Conservation (phyloP, 1,140 invertebrate genomes). For the Heliconius congener region DNA sequence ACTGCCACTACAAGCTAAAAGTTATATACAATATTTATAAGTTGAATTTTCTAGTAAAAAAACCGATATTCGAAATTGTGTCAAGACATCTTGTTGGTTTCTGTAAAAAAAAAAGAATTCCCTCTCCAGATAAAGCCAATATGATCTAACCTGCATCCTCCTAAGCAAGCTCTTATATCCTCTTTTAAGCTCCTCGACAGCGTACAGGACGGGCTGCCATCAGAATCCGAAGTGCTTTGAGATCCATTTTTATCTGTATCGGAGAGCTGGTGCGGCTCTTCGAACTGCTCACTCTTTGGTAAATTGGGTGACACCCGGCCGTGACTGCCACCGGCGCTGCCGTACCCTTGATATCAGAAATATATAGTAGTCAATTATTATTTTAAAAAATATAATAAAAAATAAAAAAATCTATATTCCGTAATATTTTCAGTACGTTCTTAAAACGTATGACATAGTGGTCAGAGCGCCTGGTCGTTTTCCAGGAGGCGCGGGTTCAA, state of each 20-base stretch:
- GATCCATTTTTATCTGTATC: conserved; percentile 63
- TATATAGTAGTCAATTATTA: neutral
- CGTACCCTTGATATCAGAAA: conserved; percentile 54
- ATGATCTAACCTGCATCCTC: conserved; percentile 56
- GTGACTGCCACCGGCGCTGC: conserved; percentile 68
- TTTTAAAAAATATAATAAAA: no score
- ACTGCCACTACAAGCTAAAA: neutral
- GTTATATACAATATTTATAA: no score
- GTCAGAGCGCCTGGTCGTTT: no score
- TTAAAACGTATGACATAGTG: no score
- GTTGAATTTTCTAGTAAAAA: no score
- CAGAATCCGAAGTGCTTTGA: conserved; percentile 61
- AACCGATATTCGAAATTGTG: no score
- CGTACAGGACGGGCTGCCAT: conserved; percentile 61
- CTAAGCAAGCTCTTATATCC: conserved; percentile 69
- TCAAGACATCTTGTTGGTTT: no score
- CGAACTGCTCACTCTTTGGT: conserved; percentile 71
- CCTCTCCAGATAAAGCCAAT: neutral
- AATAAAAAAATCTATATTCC: no score
- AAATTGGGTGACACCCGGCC: conserved; percentile 68
- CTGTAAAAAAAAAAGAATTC: no score
- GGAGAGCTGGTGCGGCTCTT: conserved; percentile 46
- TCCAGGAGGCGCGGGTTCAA: no score
- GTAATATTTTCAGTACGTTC: no score
- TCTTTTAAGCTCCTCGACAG: conserved; percentile 70